Evolutionary conservation across 2,888 invertebrate genomes (phyloP).

Genomic region (Polyploca ridens): DNA sequence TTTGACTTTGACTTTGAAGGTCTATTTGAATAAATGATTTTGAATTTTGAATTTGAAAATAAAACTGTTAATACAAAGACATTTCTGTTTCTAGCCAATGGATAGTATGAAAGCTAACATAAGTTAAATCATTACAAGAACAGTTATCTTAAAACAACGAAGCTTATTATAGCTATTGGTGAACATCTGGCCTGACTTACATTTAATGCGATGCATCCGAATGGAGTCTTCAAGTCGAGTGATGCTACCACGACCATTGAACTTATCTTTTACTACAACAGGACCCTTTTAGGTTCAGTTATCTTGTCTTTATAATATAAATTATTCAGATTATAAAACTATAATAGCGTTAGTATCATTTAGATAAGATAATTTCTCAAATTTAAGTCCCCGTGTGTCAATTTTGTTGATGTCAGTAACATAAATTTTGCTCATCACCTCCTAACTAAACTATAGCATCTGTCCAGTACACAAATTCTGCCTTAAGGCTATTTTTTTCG

Average conservation of each 20-base stretch:
- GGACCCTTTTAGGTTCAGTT: constrained; percentile 46
- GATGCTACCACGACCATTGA: constrained; percentile 54
- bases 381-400: background rate
- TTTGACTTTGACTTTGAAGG: too few relatives aligned
- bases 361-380: constrained; percentile 12
- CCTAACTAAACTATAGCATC: too few relatives aligned
- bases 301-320: constrained; percentile 32
- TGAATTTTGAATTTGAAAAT: too few relatives aligned
- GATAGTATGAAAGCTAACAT: background rate
- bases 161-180: constrained; percentile 19
- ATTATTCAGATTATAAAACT: constrained; percentile 9
- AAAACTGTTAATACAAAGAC: too few relatives aligned
- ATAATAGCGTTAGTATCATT: background rate
- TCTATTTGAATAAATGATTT: too few relatives aligned
- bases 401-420: too few relatives aligned
- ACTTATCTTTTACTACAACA: constrained; percentile 46
- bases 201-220: constrained; percentile 10
- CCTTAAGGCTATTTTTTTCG: too few relatives aligned
- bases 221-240: constrained; percentile 15
- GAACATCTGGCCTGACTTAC: constrained; percentile 25
- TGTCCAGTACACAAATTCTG: constrained; percentile 20
- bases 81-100: too few relatives aligned
- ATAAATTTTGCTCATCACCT: too few relatives aligned
- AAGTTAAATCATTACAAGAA: background rate
- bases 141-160: constrained; percentile 14